Base-by-base conservation (phyloP, 2,888 invertebrate genomes). In the Microctonus aethiopoides region DNA sequence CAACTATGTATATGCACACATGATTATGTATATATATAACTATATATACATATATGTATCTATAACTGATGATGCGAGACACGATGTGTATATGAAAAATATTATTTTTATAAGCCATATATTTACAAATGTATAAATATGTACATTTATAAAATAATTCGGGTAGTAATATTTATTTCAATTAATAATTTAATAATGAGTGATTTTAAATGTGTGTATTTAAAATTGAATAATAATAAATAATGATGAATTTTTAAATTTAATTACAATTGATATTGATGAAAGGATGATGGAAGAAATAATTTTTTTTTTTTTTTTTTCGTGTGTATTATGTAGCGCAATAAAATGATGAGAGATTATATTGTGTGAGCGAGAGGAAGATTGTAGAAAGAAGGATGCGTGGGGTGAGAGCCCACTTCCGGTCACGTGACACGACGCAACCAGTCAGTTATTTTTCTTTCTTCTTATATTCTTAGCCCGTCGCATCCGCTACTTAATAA, bases 401-500 rank as follows among this genome's bases (percentile, higher is more conserved):
- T 62, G 69, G 77, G 75, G 77, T 76, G 74, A 79, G 79, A 75
- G 72, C 64, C 65, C 79, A 84, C 85, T 86, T 86, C 86, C 86
- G 86, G 86, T 86, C 86, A 85, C 86, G 84, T 85, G 86, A 85
- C 83, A 82, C 76, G 78, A 73, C 76, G 69, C 75, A 72, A 71
- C 72, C 71, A 70, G 82, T 78, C 83, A 83, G 82, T 83, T 83
- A 84, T 84, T 84, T 86, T 84, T 82, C 84, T 84, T 83, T 84
- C 83, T 86, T 85, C 83, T 86, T 86, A 86, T 86, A 86, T 86
- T 86, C 84, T 85, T 84, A 83, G 84, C 82, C 81, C 79, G 80
- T 81, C 82, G 80, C 82, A 81, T 83, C 82, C 82, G 80, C 81
- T 81, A 81, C 81, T 82, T 83, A 82, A 82, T 82, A 83, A 82